phyloP scores from a whole-genome alignment of 2,113 vertebrate species.

The Cettia cetti region DNA sequence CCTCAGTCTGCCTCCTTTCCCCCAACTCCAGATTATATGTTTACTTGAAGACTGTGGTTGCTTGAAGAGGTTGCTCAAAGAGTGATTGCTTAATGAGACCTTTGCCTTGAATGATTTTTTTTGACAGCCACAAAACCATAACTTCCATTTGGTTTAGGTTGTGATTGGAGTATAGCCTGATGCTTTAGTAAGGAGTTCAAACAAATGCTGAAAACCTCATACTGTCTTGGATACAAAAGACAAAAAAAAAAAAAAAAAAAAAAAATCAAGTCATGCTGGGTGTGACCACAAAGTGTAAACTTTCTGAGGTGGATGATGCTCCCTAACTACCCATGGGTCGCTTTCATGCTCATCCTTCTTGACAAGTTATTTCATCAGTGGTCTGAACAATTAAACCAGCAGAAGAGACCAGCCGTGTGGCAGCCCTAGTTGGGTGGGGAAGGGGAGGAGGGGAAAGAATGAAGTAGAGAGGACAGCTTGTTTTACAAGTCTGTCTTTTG shows the following conservation, averaged over 20 bases:
- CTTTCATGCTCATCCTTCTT: neutral
- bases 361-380: neutral
- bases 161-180: neutral
- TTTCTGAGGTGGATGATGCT: rapidly evolving
- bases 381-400: neutral
- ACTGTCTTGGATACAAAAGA: neutral
- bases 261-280: neutral
- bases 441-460: neutral
- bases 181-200: neutral
- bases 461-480: neutral
- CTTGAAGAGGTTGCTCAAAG: neutral
- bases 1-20: neutral
- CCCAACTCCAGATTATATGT: neutral
- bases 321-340: rapidly evolving
- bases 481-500: neutral
- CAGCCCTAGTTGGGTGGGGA: neutral
- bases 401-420: neutral
- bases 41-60: neutral
- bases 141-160: neutral
- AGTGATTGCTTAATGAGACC: conserved; percentile 2
- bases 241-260: neutral
- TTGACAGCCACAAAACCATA: neutral
- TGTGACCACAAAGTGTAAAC: neutral
- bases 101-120: conserved; percentile 4
- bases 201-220: neutral